Evolutionary conservation across 2,113 vertebrate species (phyloP).

Genomic region (Pterocles burchelli): DNA sequence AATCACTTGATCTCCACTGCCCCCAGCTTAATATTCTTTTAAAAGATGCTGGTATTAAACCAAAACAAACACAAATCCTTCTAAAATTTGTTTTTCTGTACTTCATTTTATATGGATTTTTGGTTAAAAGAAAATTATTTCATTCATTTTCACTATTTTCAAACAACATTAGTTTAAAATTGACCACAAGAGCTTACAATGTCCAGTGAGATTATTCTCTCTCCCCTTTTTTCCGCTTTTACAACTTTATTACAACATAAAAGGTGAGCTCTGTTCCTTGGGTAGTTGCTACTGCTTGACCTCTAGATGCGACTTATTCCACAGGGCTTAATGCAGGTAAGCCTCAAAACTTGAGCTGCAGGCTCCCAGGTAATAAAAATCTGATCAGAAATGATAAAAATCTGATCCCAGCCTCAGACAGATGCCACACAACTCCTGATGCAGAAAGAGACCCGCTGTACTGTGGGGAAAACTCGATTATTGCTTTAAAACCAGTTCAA

Average conservation of each 20-base stretch:
- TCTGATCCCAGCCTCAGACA: not conserved
- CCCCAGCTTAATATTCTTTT: not conserved
- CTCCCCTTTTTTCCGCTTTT: not conserved
- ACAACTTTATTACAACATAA: not conserved
- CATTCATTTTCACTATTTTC: too few species aligned
- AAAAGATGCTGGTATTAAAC: not conserved
- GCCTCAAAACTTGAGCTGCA: not conserved
- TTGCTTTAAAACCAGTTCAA: not conserved
- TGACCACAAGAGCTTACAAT: not conserved
- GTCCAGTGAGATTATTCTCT: not conserved
- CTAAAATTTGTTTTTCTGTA: not conserved
- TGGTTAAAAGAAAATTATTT: not conserved
- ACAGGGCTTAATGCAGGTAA: not conserved
- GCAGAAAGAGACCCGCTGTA: not conserved
- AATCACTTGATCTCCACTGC: not conserved
- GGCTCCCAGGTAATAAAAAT: not conserved
- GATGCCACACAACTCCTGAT: not conserved
- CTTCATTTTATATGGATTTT: not conserved
- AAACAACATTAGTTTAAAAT: not conserved
- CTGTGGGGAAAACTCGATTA: not conserved
- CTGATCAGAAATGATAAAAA: too few species aligned
- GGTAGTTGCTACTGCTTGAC: not conserved
- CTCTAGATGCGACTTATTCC: not conserved
- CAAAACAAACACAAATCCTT: not conserved
- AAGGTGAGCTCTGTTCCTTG: not conserved